phyloP scores from a whole-genome alignment of 2,797 vertebrate genomes.

The Betta splendens region DNA sequence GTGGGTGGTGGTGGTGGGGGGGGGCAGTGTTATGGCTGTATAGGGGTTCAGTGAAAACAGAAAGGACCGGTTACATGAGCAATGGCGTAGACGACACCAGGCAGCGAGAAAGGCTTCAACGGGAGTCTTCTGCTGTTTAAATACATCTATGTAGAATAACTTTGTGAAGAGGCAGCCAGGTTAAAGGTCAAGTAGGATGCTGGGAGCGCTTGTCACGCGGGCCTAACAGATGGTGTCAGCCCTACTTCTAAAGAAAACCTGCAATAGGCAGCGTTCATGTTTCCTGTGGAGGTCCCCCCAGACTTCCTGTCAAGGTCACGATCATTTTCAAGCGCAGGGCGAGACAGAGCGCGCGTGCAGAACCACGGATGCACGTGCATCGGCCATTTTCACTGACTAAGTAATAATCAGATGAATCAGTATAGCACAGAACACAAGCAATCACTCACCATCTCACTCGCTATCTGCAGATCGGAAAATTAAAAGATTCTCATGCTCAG shows the following conservation, averaged over 20 bases:
- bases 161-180: not conserved
- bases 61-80: constrained; percentile 43
- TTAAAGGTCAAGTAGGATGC: constrained; percentile 1
- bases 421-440: not conserved
- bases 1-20: too few relatives aligned
- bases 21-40: constrained; percentile 19
- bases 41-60: constrained; percentile 42
- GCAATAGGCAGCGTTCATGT: constrained; percentile 36
- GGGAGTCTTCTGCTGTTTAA: too few relatives aligned
- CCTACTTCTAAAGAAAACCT: constrained; percentile 45
- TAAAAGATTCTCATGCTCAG: not conserved
- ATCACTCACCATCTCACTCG: not conserved
- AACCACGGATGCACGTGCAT: not conserved
- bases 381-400: not conserved
- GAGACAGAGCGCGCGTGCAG: not conserved
- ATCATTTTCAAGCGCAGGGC: constrained; percentile 17
- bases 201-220: constrained; percentile 9
- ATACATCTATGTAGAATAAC: not conserved
- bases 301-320: constrained; percentile 53
- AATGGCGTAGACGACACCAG: too few relatives aligned
- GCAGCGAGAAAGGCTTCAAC: constrained; percentile 58
- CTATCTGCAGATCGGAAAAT: constrained; percentile 6
- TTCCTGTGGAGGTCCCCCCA: constrained; percentile 66
- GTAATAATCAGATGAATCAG: constrained; percentile 8
- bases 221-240: constrained; percentile 24